Conservation (phyloP, 1,140 invertebrate species). For the Calliopsis andreniformis region DNA sequence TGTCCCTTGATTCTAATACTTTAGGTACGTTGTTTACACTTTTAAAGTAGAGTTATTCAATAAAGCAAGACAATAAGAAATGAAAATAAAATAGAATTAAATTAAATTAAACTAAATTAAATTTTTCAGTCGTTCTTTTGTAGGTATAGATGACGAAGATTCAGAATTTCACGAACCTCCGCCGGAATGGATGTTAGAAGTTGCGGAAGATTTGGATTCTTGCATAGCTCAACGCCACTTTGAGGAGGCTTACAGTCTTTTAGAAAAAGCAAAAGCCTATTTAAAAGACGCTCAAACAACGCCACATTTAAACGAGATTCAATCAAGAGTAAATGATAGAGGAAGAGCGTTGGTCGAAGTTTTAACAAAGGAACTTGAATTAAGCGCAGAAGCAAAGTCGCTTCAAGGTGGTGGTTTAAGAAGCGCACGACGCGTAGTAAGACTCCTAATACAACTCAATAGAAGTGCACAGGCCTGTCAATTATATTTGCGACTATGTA, state of each 20-base stretch:
- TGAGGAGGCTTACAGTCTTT: conserved; percentile 94
- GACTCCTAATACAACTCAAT: conserved; percentile 92
- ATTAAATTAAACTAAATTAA: not conserved
- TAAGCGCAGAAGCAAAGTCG: conserved; percentile 90
- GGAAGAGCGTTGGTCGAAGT: conserved; percentile 91
- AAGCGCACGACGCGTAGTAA: conserved; percentile 92
- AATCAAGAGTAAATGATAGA: conserved; percentile 83
- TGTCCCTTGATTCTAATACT: conserved; percentile 75
- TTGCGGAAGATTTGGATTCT: conserved; percentile 97
- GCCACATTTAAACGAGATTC: conserved; percentile 76
- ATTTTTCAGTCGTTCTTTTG: conserved; percentile 50
- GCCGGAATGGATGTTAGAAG: conserved; percentile 95
- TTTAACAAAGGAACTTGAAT: conserved; percentile 93
- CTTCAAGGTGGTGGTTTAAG: conserved; percentile 93
- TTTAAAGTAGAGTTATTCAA: no score
- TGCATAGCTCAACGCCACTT: conserved; percentile 98
- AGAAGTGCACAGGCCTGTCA: conserved; percentile 91
- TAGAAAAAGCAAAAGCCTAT: conserved; percentile 88
- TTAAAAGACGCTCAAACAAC: conserved; percentile 77
- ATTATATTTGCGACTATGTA: conserved; percentile 92
- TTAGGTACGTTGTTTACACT: conserved; percentile 69
- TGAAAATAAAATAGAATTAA: no score
- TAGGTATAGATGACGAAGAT: conserved; percentile 81
- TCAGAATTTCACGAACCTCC: conserved; percentile 81
- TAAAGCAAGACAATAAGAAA: no score